Conservation (phyloP, 2,888 invertebrate genomes). For the Cantharis nigra region DNA sequence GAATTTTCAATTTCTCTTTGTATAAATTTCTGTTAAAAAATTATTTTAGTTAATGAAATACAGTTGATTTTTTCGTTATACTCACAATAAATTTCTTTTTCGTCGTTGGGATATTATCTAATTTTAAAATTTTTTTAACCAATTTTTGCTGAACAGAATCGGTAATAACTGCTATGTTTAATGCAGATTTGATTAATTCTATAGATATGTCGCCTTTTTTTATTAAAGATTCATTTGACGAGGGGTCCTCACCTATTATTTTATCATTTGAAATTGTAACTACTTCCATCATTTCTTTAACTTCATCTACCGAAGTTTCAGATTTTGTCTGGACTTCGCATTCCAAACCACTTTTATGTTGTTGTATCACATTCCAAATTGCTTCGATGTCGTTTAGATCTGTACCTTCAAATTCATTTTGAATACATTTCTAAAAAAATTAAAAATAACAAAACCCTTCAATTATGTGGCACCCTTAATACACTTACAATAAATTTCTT, state of each 20-base stretch:
- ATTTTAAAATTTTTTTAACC: neutral
- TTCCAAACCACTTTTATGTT: neutral
- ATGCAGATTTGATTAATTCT: neutral
- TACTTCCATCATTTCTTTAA: neutral
- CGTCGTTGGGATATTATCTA: neutral
- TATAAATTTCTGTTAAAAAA: neutral
- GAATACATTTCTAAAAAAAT: neutral
- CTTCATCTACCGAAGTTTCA: neutral
- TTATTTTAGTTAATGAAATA: neutral
- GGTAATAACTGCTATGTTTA: neutral
- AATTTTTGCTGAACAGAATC: neutral
- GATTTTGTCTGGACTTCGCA: neutral
- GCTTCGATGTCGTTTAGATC: neutral
- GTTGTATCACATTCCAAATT: neutral
- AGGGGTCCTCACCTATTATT: neutral
- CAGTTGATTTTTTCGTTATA: neutral
- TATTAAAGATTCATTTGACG: neutral
- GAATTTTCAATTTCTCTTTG: neutral
- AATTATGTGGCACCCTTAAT: neutral
- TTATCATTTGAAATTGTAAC: neutral
- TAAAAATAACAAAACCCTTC: neutral
- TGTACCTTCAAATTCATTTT: neutral
- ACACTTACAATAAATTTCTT: neutral
- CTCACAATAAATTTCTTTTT: neutral
- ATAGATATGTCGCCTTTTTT: neutral